Percentiles rank a stretch among this genome's conserved stretches.
phyloP scores from a whole-genome alignment of 2,113 vertebrate species.

The Heterochromis multidens region DNA sequence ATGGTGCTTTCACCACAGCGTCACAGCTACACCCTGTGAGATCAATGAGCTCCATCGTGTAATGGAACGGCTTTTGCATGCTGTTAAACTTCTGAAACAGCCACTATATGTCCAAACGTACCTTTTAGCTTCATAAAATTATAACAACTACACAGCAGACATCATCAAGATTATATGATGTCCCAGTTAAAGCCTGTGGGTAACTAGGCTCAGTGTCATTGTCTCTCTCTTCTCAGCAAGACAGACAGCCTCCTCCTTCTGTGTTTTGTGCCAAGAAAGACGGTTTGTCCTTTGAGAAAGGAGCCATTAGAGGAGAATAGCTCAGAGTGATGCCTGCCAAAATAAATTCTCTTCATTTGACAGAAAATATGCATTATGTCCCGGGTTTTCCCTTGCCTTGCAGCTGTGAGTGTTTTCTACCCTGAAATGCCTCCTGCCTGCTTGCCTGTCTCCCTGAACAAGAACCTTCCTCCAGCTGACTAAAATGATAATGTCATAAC shows the following conservation, averaged over 20 bases:
- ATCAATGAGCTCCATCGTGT: not conserved
- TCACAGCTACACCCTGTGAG: not conserved
- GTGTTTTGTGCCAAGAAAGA: constrained; percentile 22
- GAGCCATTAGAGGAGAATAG: constrained; percentile 34
- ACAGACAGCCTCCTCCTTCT: constrained; percentile 19
- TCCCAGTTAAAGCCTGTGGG: constrained; percentile 16
- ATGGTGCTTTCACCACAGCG: not conserved
- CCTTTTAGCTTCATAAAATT: not conserved
- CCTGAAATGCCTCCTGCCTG: not conserved
- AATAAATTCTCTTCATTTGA: constrained; percentile 31
- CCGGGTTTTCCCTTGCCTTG: constrained; percentile 17
- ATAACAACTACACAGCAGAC: not conserved
- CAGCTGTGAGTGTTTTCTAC: not conserved
- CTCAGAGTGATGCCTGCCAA: constrained; percentile 40
- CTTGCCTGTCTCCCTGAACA: not conserved
- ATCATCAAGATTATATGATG: not conserved
- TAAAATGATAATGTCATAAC: constrained; percentile 23
- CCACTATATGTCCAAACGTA: not conserved
- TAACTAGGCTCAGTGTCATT: constrained; percentile 1
- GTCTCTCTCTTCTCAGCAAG: constrained; percentile 26
- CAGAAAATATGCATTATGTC: constrained; percentile 20
- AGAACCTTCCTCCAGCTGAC: not conserved
- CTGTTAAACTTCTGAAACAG: not conserved
- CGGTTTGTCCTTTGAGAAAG: constrained; percentile 31
- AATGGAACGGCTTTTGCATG: not conserved